Conservation (phyloP, 2,797 vertebrate species). For the Bucorvus abyssinicus region DNA sequence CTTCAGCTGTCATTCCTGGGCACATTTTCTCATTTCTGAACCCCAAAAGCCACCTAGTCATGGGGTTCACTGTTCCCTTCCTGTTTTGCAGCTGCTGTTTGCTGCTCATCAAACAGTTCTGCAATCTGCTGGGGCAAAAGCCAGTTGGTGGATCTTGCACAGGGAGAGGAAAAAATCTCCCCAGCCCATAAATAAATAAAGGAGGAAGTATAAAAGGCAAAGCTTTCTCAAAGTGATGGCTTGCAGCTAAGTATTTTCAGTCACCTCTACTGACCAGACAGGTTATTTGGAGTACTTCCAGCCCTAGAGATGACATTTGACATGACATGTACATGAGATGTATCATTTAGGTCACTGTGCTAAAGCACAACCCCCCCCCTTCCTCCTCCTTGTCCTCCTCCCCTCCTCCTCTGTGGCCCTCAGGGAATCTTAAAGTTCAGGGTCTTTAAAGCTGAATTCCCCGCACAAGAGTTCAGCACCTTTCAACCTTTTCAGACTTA, state of each 20-base stretch:
- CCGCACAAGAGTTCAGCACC: constrained; percentile 68
- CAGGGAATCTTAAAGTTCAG: constrained; percentile 51
- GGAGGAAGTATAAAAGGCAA: constrained; percentile 17
- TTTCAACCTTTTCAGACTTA: constrained; percentile 76
- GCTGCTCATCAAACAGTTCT: neutral
- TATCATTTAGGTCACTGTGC: constrained; percentile 63
- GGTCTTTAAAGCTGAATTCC: constrained; percentile 62
- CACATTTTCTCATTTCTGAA: neutral
- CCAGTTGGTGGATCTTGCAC: rapidly evolving
- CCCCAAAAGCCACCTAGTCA: neutral
- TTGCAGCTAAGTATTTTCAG: constrained; percentile 39
- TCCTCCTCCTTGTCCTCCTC: neutral
- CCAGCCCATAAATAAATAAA: constrained; percentile 21
- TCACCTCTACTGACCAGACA: constrained; percentile 52
- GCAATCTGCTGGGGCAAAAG: neutral
- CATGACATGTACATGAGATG: constrained; percentile 61
- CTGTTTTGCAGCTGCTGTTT: neutral
- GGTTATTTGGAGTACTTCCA: constrained; percentile 44
- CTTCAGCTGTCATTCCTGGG: neutral
- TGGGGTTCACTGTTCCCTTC: neutral
- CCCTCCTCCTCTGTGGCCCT: neutral
- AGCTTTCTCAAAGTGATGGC: constrained; percentile 2
- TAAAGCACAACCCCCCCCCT: neutral
- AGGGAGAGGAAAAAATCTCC: neutral
- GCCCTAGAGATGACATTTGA: constrained; percentile 59